Evolutionary conservation across 1,140 invertebrate species (phyloP).

Genomic region (Chionoecetes opilio): DNA sequence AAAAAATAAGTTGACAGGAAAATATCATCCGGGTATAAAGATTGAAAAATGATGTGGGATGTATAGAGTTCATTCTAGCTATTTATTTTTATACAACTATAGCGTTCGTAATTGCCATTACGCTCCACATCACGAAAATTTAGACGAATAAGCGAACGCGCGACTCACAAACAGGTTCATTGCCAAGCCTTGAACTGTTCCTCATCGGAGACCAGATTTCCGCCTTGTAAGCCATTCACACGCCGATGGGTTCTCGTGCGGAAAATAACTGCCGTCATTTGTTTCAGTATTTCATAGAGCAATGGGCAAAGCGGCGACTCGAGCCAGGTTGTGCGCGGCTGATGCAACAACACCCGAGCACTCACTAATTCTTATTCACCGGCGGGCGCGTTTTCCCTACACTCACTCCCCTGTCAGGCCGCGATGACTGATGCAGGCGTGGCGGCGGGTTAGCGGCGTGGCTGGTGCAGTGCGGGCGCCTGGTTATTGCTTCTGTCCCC

Average conservation of each 20-base stretch:
- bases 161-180: no score
- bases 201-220: no score
- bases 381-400: neutral
- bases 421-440: constrained; percentile 5
- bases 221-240: neutral
- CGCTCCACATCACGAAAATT: no score
- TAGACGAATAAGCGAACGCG: no score
- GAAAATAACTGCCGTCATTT: constrained; percentile 5
- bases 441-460: neutral
- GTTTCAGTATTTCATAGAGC: constrained; percentile 5
- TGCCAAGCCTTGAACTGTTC: no score
- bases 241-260: neutral
- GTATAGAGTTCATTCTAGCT: no score
- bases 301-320: neutral
- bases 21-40: no score
- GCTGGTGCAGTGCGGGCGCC: neutral
- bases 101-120: no score
- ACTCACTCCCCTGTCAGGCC: neutral
- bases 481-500: constrained; percentile 17
- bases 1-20: no score
- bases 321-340: neutral
- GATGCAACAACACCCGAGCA: neutral
- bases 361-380: neutral
- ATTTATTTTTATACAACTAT: no score
- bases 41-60: no score